These are phyloP conservation scores for Tetrao urogallus DNA, from an alignment of 2,113 vertebrate species.

Conservation along the genomic window DNA sequence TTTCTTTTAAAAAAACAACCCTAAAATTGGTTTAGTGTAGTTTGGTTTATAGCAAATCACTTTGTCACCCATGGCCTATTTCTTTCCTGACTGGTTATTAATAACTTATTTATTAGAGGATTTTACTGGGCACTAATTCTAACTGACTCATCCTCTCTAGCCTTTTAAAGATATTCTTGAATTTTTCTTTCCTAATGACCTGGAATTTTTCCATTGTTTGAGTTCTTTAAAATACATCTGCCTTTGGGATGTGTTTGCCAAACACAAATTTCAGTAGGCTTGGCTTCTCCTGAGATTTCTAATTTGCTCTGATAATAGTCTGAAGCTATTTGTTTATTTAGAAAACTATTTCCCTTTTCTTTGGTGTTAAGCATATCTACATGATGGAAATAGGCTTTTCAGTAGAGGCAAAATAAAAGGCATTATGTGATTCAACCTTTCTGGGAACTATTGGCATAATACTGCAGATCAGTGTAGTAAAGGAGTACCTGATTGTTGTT, in stretches of 20 bases:
- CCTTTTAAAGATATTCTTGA: not conserved
- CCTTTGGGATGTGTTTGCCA: not conserved
- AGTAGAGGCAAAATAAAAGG: not conserved
- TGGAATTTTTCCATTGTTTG: not conserved
- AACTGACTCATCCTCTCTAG: not conserved
- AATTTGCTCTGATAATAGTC: not conserved
- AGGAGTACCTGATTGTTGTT: not conserved
- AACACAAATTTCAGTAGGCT: not conserved
- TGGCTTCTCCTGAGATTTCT: not conserved
- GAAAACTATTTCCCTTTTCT: not conserved
- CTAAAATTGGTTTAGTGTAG: not conserved
- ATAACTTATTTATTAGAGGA: not conserved
- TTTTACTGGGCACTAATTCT: conserved; percentile 19
- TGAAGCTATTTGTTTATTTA: not conserved
- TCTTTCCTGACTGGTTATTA: not conserved
- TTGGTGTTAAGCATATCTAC: not conserved
- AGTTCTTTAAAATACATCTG: not conserved
- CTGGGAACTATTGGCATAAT: not conserved
- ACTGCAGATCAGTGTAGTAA: not conserved
- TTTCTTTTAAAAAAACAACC: not conserved
- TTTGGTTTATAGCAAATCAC: not conserved
- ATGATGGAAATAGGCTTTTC: not conserved
- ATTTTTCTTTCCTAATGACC: not conserved
- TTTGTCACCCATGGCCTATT: not conserved
- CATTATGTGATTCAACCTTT: not conserved